Base-by-base conservation (phyloP, 2,113 vertebrate species). In the Poeciliopsis retropinna region DNA sequence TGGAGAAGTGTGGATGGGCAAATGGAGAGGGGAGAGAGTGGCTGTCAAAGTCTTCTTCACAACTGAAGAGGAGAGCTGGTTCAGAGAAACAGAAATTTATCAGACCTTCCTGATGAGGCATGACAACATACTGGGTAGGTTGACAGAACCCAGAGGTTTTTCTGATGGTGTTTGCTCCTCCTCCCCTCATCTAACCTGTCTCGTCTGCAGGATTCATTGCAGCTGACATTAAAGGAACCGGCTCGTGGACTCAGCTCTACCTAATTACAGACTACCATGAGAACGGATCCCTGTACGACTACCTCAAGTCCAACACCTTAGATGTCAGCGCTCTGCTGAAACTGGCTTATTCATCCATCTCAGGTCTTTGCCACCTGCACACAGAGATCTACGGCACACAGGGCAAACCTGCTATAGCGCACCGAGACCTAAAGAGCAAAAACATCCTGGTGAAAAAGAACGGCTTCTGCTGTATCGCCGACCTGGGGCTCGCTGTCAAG, bases 31-130 rank as follows among this genome's bases (percentile, higher is more conserved):
- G 0, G 98, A 99, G 87, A 96, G 96, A 82, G 98, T 99, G 68
- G 98, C 98, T 0, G 98, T 99, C 41, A 99, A 99, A 89, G 97
- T 99, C 12, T 99, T 99, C 89, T 98, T 99, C 90, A 99, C 98
- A 86, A 99, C 96, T 0, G 98, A 99, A 85, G 98, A 99, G 84
- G 96, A 98, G 88, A 99, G 98, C 94, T 99, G 98, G 98, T 99
- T 98, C 94, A 92, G 98, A 85, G 98, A 99, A 93, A 99, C 97
- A 0, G 98, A 99, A 87, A 99, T 99, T 82, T 99, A 99, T 83
- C 98, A 99, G 93, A 99, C 98, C 1, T 98, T 99, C 82, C 92
- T 99, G 76, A 99, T 99, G 98, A 97, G 98, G 82, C 98, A 99
- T 51, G 97, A 99, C 89, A 99, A 99, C 87, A 99, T 99, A 78